Percentiles rank a stretch among this genome's conserved stretches.
Evolutionary conservation across 2,797 vertebrate genomes (phyloP).

Genomic region (Acanthornis magna): DNA sequence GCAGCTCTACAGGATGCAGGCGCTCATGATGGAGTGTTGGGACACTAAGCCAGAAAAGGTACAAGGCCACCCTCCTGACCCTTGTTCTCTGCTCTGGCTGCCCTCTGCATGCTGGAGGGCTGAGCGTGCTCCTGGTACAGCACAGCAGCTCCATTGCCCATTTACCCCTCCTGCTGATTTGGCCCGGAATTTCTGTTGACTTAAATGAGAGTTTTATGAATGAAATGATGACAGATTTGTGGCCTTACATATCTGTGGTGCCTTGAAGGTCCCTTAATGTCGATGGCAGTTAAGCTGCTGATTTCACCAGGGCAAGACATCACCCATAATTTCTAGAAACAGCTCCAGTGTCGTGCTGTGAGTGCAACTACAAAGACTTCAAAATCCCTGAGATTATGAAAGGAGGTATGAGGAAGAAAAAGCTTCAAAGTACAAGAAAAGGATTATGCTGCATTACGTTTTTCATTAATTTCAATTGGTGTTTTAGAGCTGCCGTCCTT

Average conservation of each 20-base stretch:
- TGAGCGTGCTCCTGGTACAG: not conserved
- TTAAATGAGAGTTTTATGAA: slow-evolving; percentile 4
- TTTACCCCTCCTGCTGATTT: not conserved
- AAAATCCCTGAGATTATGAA: not conserved
- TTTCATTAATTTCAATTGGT: not conserved
- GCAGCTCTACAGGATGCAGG: slow-evolving; percentile 88
- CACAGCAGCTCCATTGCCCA: not conserved
- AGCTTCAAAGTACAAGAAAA: not conserved
- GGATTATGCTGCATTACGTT: not conserved
- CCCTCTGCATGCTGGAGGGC: not conserved
- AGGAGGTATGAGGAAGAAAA: not conserved
- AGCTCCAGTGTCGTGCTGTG: not conserved
- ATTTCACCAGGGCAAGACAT: not conserved
- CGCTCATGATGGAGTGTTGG: slow-evolving; percentile 90
- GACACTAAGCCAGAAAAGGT: slow-evolving; percentile 98
- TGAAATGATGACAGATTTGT: not conserved
- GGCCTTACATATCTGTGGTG: not conserved
- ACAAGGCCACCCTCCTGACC: not conserved
- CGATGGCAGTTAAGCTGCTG: not conserved
- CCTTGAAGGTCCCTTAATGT: not conserved
- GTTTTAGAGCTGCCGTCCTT: not conserved
- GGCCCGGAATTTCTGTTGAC: not conserved
- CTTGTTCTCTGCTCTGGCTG: not conserved
- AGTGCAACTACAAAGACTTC: not conserved
- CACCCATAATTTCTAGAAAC: not conserved